A percentile compares a stretch with the other conserved stretches of the same genome.
Evolutionary conservation across 2,888 invertebrate species (phyloP).

Genomic region (Lithophane leautieri): DNA sequence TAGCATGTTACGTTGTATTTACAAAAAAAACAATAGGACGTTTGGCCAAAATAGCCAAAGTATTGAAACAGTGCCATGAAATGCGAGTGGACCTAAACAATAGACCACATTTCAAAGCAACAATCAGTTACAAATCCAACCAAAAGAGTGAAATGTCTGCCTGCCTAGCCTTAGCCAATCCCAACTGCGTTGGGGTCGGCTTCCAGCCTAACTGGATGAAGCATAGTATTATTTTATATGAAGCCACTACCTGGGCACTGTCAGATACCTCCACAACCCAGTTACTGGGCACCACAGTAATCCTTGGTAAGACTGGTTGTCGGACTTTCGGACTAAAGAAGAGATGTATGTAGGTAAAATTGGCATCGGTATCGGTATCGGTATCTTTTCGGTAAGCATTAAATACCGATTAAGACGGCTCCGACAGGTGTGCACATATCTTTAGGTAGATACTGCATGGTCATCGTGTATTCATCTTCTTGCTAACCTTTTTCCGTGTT

Average conservation of each 20-base stretch:
- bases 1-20: not conserved
- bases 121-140: not conserved
- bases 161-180: too few relatives aligned
- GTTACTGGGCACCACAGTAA: too few relatives aligned
- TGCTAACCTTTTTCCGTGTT: slow-evolving; percentile 27
- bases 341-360: not conserved
- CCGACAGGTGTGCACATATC: slow-evolving; percentile 26
- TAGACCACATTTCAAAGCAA: not conserved
- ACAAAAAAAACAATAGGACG: not conserved
- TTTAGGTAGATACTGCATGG: slow-evolving; percentile 19
- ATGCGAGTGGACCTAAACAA: not conserved
- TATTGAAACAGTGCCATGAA: not conserved
- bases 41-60: not conserved
- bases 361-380: not conserved
- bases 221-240: too few relatives aligned
- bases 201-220: too few relatives aligned
- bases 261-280: too few relatives aligned
- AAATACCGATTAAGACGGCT: slow-evolving; percentile 13
- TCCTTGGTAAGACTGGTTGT: too few relatives aligned
- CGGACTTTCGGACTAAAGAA: too few relatives aligned
- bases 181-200: too few relatives aligned
- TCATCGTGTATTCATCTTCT: slow-evolving; percentile 41
- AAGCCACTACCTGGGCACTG: too few relatives aligned
- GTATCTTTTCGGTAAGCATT: not conserved
- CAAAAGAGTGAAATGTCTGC: not conserved